phyloP scores from a whole-genome alignment of 2,888 invertebrate species.

The Osmoderma eremita region DNA sequence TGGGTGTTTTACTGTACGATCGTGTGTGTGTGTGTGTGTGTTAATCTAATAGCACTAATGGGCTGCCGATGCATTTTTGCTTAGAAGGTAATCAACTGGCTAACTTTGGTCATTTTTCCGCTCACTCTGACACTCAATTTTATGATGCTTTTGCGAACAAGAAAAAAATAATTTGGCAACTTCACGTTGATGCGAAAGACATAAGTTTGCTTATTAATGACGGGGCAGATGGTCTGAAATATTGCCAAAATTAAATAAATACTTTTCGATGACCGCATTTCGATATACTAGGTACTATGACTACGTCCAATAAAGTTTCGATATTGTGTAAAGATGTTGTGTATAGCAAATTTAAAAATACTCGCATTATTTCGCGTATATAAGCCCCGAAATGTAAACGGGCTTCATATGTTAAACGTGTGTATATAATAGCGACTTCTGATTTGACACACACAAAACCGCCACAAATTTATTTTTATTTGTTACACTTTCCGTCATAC shows the following conservation, averaged over 20 bases:
- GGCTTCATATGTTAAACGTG: too few relatives aligned
- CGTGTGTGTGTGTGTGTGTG: too few relatives aligned
- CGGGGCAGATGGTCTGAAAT: conserved; percentile 37
- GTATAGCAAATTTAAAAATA: background rate
- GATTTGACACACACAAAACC: too few relatives aligned
- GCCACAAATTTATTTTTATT: too few relatives aligned
- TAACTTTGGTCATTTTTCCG: too few relatives aligned
- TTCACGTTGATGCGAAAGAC: background rate
- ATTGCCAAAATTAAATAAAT: conserved; percentile 39
- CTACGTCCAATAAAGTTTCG: background rate
- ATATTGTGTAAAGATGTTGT: background rate
- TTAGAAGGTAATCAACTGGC: too few relatives aligned
- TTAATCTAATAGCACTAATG: too few relatives aligned
- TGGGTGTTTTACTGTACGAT: too few relatives aligned
- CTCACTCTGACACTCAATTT: background rate
- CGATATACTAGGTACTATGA: conserved; percentile 3
- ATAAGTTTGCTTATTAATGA: conserved; percentile 30
- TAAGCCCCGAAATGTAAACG: background rate
- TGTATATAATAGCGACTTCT: too few relatives aligned
- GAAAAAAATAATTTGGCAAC: conserved; percentile 28
- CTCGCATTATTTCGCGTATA: background rate
- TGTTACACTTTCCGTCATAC: too few relatives aligned
- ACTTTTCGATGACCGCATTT: conserved; percentile 33
- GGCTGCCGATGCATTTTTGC: too few relatives aligned
- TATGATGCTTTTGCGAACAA: background rate